These are phyloP conservation scores for Cyprinus carpio DNA, from an alignment of 2,113 vertebrate genomes.

Conservation along the genomic window DNA sequence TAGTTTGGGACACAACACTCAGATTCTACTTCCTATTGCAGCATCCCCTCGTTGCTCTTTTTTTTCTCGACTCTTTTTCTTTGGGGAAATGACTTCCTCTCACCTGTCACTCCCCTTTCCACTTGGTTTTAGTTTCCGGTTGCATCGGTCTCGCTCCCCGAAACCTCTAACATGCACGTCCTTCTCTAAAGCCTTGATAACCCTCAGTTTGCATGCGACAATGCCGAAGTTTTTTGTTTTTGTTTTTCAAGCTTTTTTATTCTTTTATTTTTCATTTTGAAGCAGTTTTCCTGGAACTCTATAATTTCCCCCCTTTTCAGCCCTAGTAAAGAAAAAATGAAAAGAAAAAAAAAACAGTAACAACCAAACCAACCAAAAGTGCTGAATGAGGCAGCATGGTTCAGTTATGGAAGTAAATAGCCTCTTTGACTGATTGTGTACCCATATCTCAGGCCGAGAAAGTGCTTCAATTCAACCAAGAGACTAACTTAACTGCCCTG, in stretches of 20 bases:
- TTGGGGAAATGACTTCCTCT: slow-evolving; percentile 77
- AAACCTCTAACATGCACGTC: slow-evolving; percentile 96
- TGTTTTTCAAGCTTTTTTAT: slow-evolving; percentile 72
- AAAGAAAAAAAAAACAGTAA: slow-evolving; percentile 53
- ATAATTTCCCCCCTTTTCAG: slow-evolving; percentile 73
- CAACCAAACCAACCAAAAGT: slow-evolving; percentile 66
- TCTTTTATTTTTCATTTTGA: slow-evolving; percentile 71
- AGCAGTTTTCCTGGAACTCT: slow-evolving; percentile 77
- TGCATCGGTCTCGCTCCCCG: slow-evolving; percentile 88
- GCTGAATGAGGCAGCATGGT: slow-evolving; percentile 81
- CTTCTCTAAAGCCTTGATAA: slow-evolving; percentile 94
- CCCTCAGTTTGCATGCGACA: slow-evolving; percentile 98
- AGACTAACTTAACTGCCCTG: slow-evolving; percentile 96
- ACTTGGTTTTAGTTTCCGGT: slow-evolving; percentile 86
- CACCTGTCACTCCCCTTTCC: slow-evolving; percentile 64
- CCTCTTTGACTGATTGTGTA: slow-evolving; percentile 77
- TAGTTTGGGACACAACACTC: slow-evolving; percentile 79
- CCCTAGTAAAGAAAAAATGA: slow-evolving; percentile 38
- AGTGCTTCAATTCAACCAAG: slow-evolving; percentile 98
- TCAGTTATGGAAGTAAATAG: slow-evolving; percentile 70
- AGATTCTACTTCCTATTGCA: slow-evolving; percentile 82
- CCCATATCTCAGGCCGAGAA: slow-evolving; percentile 95
- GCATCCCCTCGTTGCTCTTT: slow-evolving; percentile 76
- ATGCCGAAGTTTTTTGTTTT: slow-evolving; percentile 81
- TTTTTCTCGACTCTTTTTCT: slow-evolving; percentile 62